These are phyloP conservation scores for Altica lythri DNA, from an alignment of 2,888 invertebrate species.

Conservation along the genomic window DNA sequence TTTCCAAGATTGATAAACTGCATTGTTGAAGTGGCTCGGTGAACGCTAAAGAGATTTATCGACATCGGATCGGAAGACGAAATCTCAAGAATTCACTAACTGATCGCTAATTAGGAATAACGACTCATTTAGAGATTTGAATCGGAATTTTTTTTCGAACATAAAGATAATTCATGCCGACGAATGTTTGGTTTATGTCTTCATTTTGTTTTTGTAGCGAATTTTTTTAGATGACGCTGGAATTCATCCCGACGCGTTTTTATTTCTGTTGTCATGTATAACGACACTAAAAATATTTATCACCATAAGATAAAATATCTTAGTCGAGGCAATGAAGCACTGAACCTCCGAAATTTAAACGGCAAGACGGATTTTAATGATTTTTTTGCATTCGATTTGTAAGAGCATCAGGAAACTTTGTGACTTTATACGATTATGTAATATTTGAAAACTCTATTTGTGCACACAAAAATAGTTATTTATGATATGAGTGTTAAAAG, in stretches of 20 bases:
- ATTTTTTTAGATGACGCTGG: slow-evolving; percentile 1
- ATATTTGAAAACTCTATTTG: no score
- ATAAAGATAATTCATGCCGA: slow-evolving; percentile 16
- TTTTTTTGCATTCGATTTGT: no score
- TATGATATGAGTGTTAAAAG: no score
- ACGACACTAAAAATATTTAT: no score
- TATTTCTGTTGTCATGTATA: no score
- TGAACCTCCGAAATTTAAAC: no score
- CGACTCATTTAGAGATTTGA: slow-evolving; percentile 28
- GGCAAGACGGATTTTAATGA: no score
- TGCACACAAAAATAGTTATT: no score
- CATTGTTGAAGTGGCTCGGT: slow-evolving; percentile 25
- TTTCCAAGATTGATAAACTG: slow-evolving; percentile 27
- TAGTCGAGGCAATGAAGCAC: no score
- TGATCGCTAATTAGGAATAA: slow-evolving; percentile 29
- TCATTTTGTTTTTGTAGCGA: slow-evolving; percentile 13
- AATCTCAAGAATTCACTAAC: slow-evolving; percentile 26
- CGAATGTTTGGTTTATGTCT: slow-evolving; percentile 17
- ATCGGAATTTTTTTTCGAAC: slow-evolving; percentile 7
- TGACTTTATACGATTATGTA: no score
- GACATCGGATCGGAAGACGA: slow-evolving; percentile 17
- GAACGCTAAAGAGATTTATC: slow-evolving; percentile 27
- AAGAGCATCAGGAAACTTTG: no score
- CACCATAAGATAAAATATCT: no score
- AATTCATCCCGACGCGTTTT: slow-evolving; percentile 4